These are phyloP conservation scores for Zootermopsis nevadensis DNA, from an alignment of 2,888 invertebrate genomes.

Conservation along the genomic window DNA sequence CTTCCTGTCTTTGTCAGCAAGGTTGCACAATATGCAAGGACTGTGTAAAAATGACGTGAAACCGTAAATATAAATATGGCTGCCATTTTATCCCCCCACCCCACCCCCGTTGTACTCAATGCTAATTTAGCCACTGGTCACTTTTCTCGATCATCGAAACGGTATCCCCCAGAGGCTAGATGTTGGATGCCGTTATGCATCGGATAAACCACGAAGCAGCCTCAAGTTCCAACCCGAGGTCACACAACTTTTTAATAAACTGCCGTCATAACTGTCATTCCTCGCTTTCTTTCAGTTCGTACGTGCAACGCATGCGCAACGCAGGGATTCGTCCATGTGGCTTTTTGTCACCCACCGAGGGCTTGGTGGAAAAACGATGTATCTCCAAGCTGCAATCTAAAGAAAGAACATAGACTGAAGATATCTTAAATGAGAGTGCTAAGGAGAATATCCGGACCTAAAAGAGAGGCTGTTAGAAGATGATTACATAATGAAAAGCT, in stretches of 20 bases:
- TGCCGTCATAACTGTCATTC: background rate
- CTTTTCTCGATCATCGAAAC: constrained; percentile 7
- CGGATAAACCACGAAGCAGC: background rate
- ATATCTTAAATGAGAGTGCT: too few relatives aligned
- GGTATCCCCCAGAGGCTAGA: background rate
- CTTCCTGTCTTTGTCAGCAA: too few relatives aligned
- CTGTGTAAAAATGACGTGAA: background rate
- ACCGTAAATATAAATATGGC: background rate
- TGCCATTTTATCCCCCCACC: background rate
- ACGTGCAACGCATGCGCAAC: background rate
- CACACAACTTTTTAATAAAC: background rate
- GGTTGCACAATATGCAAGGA: background rate
- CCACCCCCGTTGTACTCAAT: background rate
- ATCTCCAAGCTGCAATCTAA: too few relatives aligned
- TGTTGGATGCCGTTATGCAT: background rate
- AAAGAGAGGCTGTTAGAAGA: too few relatives aligned
- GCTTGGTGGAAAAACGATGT: too few relatives aligned
- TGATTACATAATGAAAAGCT: too few relatives aligned
- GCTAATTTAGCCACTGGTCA: background rate
- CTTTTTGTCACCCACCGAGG: background rate
- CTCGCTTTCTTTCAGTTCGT: background rate
- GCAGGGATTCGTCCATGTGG: background rate
- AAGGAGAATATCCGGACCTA: too few relatives aligned
- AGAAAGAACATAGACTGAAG: too few relatives aligned
- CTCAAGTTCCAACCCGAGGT: background rate